Evolutionary conservation across 1,140 invertebrate genomes (phyloP), one percentile per base, ranked within the genome.

Genomic region (Samia ricini): DNA sequence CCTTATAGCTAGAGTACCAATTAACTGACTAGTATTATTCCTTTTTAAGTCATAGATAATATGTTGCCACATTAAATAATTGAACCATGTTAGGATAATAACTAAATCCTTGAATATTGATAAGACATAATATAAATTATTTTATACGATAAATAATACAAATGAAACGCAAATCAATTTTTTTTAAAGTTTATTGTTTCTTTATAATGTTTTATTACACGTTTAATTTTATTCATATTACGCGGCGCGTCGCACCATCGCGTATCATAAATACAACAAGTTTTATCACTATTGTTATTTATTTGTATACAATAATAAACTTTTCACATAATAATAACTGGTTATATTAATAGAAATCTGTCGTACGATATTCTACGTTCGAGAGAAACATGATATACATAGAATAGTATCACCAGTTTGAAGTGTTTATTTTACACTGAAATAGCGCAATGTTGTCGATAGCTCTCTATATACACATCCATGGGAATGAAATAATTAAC

Each of bases 291-390:
- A 85, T 88, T 86, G 78, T 86, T 86, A 86, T 62, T 86, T 86
- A 86, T 62, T 83, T 85, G 83, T 86, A 84, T 84, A 88, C 83
- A 87, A 87, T 86, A 85, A 88, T 88, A 88, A 88, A 88, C 84
- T 85, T 86, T 81, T 74, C 78, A 86, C 78, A 82, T 85, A 83
- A 81, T 81, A 73, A 81, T 89, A 89, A 89, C 85, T 87, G 77
- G 72, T 81, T 81, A 86, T 85, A 83, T 70, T 82, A 76, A 80
- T 79, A 71, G 64, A 83, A 50, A 81, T 82, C 74, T 83, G 72
- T 73, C 64, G 68, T 72, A 65, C 56, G 62, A 66, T 78, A 83
- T 54, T 63, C 71, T 80, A 52, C 3, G 73, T 75, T 68, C 67
- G 72, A 75, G 72, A 71, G 74, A 77, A 80, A 77, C 71, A 82